Conservation (phyloP, 2,797 vertebrate species). For the Amblyraja radiata region DNA sequence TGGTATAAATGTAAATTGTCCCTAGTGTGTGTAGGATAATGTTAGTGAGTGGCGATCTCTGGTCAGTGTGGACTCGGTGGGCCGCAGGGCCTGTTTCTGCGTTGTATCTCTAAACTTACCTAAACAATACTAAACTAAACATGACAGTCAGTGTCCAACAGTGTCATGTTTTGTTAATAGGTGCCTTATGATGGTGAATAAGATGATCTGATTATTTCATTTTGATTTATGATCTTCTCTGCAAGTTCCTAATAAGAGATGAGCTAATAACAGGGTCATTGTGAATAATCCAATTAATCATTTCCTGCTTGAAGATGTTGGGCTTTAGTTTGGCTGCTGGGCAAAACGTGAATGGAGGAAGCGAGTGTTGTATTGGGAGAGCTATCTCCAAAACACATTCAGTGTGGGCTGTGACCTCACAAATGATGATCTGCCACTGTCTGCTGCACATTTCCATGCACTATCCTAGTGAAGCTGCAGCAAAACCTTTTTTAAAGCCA, state of each 20-base stretch:
- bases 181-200: not conserved
- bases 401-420: not conserved
- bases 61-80: too few relatives aligned
- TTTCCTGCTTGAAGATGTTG: not conserved
- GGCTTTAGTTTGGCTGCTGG: not conserved
- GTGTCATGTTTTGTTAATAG: not conserved
- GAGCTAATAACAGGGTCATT: not conserved
- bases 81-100: too few relatives aligned
- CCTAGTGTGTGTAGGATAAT: too few relatives aligned
- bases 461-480: too few relatives aligned
- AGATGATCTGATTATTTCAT: not conserved
- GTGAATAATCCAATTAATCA: conserved; percentile 7
- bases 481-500: not conserved
- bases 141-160: not conserved
- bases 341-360: not conserved
- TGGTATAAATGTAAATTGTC: too few relatives aligned
- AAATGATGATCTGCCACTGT: not conserved
- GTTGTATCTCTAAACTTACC: too few relatives aligned
- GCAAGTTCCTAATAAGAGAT: not conserved
- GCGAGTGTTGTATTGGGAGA: not conserved
- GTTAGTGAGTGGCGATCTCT: too few relatives aligned
- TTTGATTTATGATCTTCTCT: not conserved
- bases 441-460: not conserved
- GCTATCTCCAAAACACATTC: not conserved
- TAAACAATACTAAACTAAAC: too few relatives aligned